Evolutionary conservation across 2,797 vertebrate species (phyloP).

Genomic region (Gymnoscopelus braueri): DNA sequence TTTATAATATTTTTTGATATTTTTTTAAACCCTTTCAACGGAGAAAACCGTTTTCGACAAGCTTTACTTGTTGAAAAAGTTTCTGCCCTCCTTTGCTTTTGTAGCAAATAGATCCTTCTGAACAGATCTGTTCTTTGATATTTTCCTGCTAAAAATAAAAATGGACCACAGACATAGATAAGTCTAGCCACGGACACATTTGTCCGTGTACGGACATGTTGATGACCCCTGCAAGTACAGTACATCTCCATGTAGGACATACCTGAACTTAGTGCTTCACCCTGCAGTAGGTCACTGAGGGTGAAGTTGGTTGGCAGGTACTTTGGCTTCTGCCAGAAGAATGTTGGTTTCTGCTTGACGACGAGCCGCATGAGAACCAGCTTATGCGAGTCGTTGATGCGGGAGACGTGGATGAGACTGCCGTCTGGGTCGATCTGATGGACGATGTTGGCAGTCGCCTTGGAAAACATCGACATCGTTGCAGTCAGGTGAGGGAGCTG

Average conservation of each 20-base stretch:
- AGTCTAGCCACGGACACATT: not conserved
- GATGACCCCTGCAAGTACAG: too few species aligned
- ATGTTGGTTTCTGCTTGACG: constrained; percentile 83
- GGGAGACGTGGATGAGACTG: constrained; percentile 85
- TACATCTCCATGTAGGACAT: constrained; percentile 13
- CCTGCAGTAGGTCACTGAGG: constrained; percentile 85
- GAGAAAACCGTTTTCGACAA: too few species aligned
- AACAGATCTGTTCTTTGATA: too few species aligned
- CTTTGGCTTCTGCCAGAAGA: constrained; percentile 90
- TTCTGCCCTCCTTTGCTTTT: too few species aligned
- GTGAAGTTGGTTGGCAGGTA: constrained; percentile 89
- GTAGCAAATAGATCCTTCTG: too few species aligned
- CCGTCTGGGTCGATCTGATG: constrained; percentile 86
- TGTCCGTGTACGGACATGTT: too few species aligned
- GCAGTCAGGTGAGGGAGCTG: not conserved
- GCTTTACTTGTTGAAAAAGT: too few species aligned
- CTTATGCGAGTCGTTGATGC: constrained; percentile 87
- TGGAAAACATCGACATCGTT: constrained; percentile 86
- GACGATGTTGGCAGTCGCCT: constrained; percentile 89
- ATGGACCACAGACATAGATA: constrained; percentile 14
- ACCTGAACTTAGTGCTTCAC: constrained; percentile 83
- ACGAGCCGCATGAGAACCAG: constrained; percentile 86
- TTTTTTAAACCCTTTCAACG: too few species aligned
- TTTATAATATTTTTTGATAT: too few species aligned
- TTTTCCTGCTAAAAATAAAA: not conserved